Percentiles rank a stretch among this genome's conserved stretches.
phyloP scores from a whole-genome alignment of 2,797 vertebrate species.

The Darevskia mixta region DNA sequence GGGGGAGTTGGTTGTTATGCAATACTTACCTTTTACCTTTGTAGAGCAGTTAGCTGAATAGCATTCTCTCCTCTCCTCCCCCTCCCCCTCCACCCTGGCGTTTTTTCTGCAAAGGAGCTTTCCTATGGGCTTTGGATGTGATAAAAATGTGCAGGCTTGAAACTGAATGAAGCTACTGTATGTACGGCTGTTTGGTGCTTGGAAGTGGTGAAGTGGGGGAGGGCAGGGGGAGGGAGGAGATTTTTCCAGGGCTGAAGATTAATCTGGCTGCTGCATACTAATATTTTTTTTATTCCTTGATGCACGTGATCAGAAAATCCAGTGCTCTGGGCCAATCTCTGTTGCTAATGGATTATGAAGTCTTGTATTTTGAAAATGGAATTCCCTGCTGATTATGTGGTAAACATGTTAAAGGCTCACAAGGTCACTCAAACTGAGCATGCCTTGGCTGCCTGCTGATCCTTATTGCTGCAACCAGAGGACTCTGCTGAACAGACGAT shows the following conservation, averaged over 20 bases:
- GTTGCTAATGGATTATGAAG: constrained; percentile 83
- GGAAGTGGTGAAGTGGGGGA: neutral
- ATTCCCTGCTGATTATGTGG: constrained; percentile 80
- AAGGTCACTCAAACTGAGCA: constrained; percentile 62
- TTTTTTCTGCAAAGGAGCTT: constrained; percentile 25
- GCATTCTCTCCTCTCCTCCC: constrained; percentile 1
- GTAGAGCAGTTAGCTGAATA: constrained; percentile 26
- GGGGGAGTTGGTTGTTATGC: constrained; percentile 2
- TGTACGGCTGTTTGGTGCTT: rapidly evolving
- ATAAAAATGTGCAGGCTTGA: constrained; percentile 43
- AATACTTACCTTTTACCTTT: constrained; percentile 11
- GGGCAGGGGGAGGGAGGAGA: too few relatives aligned
- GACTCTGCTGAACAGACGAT: constrained; percentile 51
- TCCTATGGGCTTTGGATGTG: constrained; percentile 24
- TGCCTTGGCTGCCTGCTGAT: constrained; percentile 58
- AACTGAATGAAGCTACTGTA: constrained; percentile 51
- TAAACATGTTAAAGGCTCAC: constrained; percentile 70
- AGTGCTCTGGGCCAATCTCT: constrained; percentile 77
- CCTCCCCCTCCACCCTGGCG: neutral
- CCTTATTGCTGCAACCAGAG: constrained; percentile 36
- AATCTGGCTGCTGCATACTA: constrained; percentile 48
- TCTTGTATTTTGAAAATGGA: constrained; percentile 71
- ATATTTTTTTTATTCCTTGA: constrained; percentile 68
- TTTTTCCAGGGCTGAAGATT: constrained; percentile 56
- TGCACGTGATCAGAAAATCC: constrained; percentile 83